A percentile compares a stretch with the other conserved stretches of the same genome.
phyloP scores from a whole-genome alignment of 2,797 vertebrate species.

The Acanthornis magna region DNA sequence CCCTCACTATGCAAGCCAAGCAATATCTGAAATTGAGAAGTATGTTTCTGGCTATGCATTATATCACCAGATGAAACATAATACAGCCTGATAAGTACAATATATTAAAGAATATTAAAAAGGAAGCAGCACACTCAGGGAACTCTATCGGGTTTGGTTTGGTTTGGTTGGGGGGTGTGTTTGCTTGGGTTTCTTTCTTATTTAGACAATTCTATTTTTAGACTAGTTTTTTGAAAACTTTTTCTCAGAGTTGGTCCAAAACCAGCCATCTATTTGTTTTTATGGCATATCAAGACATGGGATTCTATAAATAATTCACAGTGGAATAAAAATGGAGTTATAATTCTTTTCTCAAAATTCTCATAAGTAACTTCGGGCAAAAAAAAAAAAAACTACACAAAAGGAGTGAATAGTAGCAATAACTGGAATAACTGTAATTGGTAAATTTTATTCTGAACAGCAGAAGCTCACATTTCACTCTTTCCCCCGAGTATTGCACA shows the following conservation, averaged over 20 bases:
- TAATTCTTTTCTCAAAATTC: background rate
- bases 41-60: background rate
- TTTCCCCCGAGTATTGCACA: background rate
- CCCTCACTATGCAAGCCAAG: background rate
- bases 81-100: background rate
- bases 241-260: background rate
- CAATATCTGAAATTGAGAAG: background rate
- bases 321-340: background rate
- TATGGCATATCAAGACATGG: background rate
- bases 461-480: background rate
- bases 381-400: background rate
- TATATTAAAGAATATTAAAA: background rate
- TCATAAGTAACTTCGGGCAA: background rate
- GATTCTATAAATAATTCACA: background rate
- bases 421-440: background rate
- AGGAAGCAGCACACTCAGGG: background rate
- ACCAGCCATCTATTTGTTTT: background rate
- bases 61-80: background rate
- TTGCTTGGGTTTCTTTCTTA: background rate
- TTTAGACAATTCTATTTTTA: background rate
- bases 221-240: background rate
- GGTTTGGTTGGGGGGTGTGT: accelerated
- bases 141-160: background rate
- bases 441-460: background rate
- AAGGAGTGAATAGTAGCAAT: background rate